These are phyloP conservation scores for Portevinia maculata DNA, from an alignment of 2,888 invertebrate genomes.

Conservation along the genomic window DNA sequence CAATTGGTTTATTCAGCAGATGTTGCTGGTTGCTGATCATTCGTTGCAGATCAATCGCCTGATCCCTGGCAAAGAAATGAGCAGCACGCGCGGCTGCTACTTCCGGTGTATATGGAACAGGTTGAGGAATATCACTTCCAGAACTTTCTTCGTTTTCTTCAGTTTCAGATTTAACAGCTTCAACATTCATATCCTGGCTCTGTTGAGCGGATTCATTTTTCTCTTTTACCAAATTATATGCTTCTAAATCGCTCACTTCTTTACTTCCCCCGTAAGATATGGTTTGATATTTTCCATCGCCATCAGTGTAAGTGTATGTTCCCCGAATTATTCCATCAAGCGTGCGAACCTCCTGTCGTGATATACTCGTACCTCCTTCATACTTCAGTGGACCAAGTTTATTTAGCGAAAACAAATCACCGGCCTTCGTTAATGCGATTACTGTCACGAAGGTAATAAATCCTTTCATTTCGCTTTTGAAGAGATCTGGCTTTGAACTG, in stretches of 20 bases:
- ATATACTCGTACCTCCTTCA: conserved; percentile 42
- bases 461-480: conserved; percentile 41
- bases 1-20: conserved; percentile 34
- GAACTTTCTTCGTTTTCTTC: neutral
- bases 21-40: conserved; percentile 28
- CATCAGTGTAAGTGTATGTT: conserved; percentile 80
- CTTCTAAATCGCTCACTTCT: neutral
- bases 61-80: conserved; percentile 69
- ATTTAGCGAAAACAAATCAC: conserved; percentile 32
- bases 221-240: neutral
- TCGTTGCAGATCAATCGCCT: conserved; percentile 54
- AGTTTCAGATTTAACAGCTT: conserved; percentile 3
- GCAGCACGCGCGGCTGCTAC: conserved; percentile 69
- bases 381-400: conserved; percentile 30
- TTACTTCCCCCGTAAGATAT: conserved; percentile 77
- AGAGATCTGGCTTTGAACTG: conserved; percentile 46
- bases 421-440: conserved; percentile 41
- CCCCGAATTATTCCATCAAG: conserved; percentile 77
- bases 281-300: conserved; percentile 76
- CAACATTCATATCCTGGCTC: conserved; percentile 16
- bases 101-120: conserved; percentile 63
- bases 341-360: conserved; percentile 60
- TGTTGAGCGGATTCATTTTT: neutral
- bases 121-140: conserved; percentile 28
- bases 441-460: conserved; percentile 37